Percentiles rank a stretch among this genome's conserved stretches.
Conservation (phyloP, 2,888 invertebrate genomes). For the Drosophila tripunctata region DNA sequence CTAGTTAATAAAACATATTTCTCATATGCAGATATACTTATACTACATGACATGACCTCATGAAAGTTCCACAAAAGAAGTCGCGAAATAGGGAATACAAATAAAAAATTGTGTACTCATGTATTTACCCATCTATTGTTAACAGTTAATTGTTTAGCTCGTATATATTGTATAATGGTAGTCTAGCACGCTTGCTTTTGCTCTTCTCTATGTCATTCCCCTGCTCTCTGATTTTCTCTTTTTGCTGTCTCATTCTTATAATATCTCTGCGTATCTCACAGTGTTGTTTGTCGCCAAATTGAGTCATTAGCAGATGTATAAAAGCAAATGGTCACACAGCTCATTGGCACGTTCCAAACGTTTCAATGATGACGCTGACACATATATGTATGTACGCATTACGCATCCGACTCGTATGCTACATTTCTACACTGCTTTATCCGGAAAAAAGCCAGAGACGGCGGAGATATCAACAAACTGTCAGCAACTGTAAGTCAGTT, state of each 20-base stretch:
- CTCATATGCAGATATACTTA: not conserved
- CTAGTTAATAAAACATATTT: not conserved
- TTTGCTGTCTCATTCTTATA: not conserved
- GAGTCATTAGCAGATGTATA: slow-evolving; percentile 75
- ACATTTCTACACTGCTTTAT: slow-evolving; percentile 1
- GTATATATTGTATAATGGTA: slow-evolving; percentile 31
- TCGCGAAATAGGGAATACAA: not conserved
- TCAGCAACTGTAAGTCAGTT: slow-evolving; percentile 15
- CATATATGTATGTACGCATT: slow-evolving; percentile 50
- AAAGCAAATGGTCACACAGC: slow-evolving; percentile 70
- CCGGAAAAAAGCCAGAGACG: not conserved
- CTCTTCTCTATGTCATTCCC: not conserved
- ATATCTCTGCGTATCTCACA: not conserved
- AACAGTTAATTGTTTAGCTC: slow-evolving; percentile 54
- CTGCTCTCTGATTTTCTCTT: not conserved
- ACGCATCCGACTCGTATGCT: slow-evolving; percentile 51
- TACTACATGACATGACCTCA: no score
- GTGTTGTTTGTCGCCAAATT: slow-evolving; percentile 59
- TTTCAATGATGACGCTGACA: slow-evolving; percentile 40
- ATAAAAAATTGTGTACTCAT: slow-evolving; percentile 40
- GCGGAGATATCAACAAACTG: slow-evolving; percentile 14
- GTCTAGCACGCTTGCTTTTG: slow-evolving; percentile 11
- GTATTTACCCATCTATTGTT: slow-evolving; percentile 34
- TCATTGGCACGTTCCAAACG: slow-evolving; percentile 72
- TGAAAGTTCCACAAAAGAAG: no score